These are phyloP conservation scores for Teleogryllus occipitalis DNA, from an alignment of 1,140 invertebrate species.

Conservation along the genomic window DNA sequence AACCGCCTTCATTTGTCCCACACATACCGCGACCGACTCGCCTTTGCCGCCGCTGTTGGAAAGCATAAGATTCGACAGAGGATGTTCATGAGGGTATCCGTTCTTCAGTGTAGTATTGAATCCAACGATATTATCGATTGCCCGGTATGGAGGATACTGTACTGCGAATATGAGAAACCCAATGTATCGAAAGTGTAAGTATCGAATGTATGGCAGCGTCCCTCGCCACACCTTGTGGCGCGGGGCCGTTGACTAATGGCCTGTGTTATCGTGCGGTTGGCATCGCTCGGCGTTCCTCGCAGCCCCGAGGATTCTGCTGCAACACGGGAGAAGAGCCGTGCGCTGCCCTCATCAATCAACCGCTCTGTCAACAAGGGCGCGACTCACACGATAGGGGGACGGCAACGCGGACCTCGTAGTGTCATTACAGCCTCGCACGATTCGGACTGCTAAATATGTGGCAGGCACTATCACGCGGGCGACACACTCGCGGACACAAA, in stretches of 20 bases:
- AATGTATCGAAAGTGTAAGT: too few species aligned
- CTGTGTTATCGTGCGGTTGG: conserved; percentile 9
- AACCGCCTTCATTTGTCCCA: too few species aligned
- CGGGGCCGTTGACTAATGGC: conserved; percentile 10
- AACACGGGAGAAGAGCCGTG: not conserved
- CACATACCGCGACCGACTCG: too few species aligned
- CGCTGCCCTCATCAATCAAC: conserved; percentile 11
- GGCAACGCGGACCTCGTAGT: not conserved
- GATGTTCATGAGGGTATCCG: too few species aligned
- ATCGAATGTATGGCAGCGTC: too few species aligned
- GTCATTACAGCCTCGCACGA: conserved; percentile 6
- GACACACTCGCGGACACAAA: too few species aligned
- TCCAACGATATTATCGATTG: too few species aligned
- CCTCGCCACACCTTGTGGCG: not conserved
- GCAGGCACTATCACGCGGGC: not conserved
- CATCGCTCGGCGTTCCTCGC: not conserved
- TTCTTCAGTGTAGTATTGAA: too few species aligned
- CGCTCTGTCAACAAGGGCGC: conserved; percentile 8
- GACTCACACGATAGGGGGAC: not conserved
- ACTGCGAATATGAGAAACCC: too few species aligned
- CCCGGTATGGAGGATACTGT: too few species aligned
- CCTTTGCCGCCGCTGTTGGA: too few species aligned
- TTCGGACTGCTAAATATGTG: conserved; percentile 15
- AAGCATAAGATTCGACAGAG: too few species aligned
- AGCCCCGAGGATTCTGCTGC: not conserved